These are phyloP conservation scores for Idaea aversata DNA, from an alignment of 2,888 invertebrate genomes.

Conservation along the genomic window DNA sequence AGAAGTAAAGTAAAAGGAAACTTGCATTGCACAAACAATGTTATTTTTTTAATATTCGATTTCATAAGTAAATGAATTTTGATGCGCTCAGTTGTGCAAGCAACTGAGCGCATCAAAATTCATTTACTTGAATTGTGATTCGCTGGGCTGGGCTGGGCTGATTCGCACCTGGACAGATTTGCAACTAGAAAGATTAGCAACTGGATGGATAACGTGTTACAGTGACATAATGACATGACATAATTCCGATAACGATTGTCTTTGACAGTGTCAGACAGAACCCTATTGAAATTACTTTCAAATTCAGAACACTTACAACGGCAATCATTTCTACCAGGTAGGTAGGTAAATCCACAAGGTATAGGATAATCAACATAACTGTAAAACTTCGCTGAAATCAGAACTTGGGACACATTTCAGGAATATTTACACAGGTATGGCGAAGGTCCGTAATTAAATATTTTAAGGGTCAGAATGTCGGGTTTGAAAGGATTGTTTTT, in stretches of 20 bases:
- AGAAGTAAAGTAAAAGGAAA: too few relatives aligned
- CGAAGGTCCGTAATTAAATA: constrained; percentile 57
- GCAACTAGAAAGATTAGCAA: too few relatives aligned
- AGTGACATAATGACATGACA: too few relatives aligned
- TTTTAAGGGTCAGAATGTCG: constrained; percentile 51
- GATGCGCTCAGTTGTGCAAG: too few relatives aligned
- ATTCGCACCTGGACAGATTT: too few relatives aligned
- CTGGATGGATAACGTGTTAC: too few relatives aligned
- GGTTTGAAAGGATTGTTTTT: constrained; percentile 41
- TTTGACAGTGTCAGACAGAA: not conserved
- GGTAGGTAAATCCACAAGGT: not conserved
- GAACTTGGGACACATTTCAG: constrained; percentile 9
- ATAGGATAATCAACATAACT: not conserved
- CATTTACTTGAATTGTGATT: too few relatives aligned
- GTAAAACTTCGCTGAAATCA: not conserved
- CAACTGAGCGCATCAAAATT: too few relatives aligned
- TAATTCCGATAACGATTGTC: not conserved
- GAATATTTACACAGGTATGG: constrained; percentile 38
- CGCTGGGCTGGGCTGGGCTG: too few relatives aligned
- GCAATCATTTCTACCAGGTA: not conserved
- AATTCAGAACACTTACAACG: not conserved
- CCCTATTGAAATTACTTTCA: not conserved
- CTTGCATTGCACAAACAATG: too few relatives aligned
- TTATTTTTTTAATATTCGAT: too few relatives aligned
- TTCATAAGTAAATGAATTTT: too few relatives aligned